Evolutionary conservation across 2,113 vertebrate genomes (phyloP).

Genomic region (Eurypyga helias): DNA sequence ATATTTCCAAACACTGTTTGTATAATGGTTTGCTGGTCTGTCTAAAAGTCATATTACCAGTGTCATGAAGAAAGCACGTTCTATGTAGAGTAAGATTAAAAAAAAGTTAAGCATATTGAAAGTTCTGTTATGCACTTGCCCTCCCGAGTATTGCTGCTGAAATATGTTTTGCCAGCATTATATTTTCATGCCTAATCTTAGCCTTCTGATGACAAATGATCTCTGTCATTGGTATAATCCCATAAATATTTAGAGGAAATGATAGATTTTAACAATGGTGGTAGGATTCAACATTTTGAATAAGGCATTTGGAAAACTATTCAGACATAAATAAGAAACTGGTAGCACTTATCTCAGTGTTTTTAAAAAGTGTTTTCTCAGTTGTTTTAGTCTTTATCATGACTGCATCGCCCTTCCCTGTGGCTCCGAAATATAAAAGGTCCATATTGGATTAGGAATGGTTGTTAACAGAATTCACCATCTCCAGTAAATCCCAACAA

Average conservation of each 20-base stretch:
- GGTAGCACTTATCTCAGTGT: not conserved
- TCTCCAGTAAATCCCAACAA: not conserved
- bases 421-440: not conserved
- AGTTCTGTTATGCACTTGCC: not conserved
- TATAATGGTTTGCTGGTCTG: not conserved
- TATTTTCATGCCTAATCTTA: not conserved
- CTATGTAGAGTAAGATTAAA: not conserved
- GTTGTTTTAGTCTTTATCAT: fast-evolving
- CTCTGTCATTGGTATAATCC: not conserved
- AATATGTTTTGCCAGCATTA: not conserved
- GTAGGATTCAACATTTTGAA: not conserved
- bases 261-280: not conserved
- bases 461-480: not conserved
- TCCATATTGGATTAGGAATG: not conserved
- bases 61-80: not conserved
- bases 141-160: not conserved
- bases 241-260: not conserved
- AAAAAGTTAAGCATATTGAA: not conserved
- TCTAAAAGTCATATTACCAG: not conserved
- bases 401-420: not conserved
- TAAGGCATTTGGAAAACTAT: not conserved
- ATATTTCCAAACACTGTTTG: not conserved
- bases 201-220: not conserved
- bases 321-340: not conserved
- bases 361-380: not conserved